Evolutionary conservation across 2,113 vertebrate genomes (phyloP).

Genomic region (Paraplagusia blochii): DNA sequence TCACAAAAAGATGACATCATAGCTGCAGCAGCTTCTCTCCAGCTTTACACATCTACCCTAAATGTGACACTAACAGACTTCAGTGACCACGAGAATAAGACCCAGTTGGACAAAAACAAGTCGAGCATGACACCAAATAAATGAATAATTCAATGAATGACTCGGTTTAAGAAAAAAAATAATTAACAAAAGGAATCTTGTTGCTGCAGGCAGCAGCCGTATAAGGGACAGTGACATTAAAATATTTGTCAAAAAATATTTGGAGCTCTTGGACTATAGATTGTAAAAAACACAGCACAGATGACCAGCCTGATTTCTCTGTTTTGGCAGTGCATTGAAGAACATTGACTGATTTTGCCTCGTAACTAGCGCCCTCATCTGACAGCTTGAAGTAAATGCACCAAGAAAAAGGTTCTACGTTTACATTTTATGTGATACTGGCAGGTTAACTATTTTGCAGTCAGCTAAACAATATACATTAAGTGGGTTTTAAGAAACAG

Average conservation of each 20-base stretch:
- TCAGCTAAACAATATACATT: too few species aligned
- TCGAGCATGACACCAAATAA: background rate
- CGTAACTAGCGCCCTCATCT: constrained; percentile 54
- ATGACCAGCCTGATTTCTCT: constrained; percentile 10
- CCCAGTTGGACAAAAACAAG: background rate
- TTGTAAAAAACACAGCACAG: constrained; percentile 5
- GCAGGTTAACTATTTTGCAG: too few species aligned
- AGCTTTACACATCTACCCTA: constrained; percentile 51
- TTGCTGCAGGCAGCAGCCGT: background rate
- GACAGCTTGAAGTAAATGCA: constrained; percentile 6
- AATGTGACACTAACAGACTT: constrained; percentile 8
- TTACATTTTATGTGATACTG: too few species aligned
- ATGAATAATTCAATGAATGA: too few species aligned
- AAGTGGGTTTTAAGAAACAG: too few species aligned
- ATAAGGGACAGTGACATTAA: background rate
- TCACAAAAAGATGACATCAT: constrained; percentile 73
- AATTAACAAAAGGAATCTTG: background rate
- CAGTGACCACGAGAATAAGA: background rate
- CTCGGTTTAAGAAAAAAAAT: background rate
- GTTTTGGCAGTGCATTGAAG: constrained; percentile 14
- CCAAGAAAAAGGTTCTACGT: too few species aligned
- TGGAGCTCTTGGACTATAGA: background rate
- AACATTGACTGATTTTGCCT: constrained; percentile 14
- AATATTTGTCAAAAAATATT: background rate
- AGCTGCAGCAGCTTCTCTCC: constrained; percentile 69